A percentile compares a stretch with the other conserved stretches of the same genome.
Conservation (phyloP, 1,140 invertebrate species). For the Diabrotica undecimpunctata region DNA sequence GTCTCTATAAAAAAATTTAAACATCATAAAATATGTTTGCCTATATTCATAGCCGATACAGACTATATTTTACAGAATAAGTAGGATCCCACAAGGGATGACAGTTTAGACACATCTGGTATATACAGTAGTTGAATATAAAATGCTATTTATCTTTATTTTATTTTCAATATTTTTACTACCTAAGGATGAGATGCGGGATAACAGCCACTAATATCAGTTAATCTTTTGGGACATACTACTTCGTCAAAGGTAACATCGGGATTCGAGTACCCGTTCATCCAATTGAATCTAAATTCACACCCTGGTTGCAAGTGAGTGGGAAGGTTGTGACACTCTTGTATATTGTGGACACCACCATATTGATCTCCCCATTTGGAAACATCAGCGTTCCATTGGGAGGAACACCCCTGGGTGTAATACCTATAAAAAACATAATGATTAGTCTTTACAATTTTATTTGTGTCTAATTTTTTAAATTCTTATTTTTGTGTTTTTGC, state of each 20-base stretch:
- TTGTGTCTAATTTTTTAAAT: too few relatives aligned
- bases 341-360: slow-evolving; percentile 6
- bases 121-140: too few relatives aligned
- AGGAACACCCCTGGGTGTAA: slow-evolving; percentile 11
- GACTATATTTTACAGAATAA: too few relatives aligned
- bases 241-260: slow-evolving; percentile 7
- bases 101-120: too few relatives aligned
- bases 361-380: slow-evolving; percentile 19
- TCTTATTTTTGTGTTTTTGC: too few relatives aligned
- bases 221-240: not conserved
- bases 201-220: slow-evolving; percentile 6
- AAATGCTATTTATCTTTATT: too few relatives aligned
- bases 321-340: slow-evolving; percentile 10
- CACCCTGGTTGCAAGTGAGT: not conserved
- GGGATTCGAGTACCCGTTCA: slow-evolving; percentile 12
- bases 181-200: not conserved
- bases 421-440: not conserved
- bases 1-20: too few relatives aligned
- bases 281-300: slow-evolving; percentile 8
- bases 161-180: too few relatives aligned
- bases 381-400: slow-evolving; percentile 13
- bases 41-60: too few relatives aligned
- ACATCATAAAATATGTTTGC: too few relatives aligned
- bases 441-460: too few relatives aligned
- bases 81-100: too few relatives aligned